Percentiles rank a stretch among this genome's conserved stretches.
These are phyloP conservation scores for Drosophila paracracens DNA, from an alignment of 2,888 invertebrate genomes.

Conservation along the genomic window DNA sequence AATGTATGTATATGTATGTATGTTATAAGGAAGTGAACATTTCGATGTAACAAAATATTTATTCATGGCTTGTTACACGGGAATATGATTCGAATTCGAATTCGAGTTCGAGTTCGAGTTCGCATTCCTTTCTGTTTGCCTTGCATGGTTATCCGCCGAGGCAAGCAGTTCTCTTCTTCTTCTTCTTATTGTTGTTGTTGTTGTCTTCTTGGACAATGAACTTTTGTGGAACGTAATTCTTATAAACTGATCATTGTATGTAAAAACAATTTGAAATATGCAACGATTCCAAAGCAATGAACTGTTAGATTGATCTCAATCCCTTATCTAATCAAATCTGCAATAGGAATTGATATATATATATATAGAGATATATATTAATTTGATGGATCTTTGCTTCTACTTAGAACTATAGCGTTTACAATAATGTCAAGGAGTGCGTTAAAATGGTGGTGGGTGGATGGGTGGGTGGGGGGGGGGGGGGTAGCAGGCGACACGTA, in stretches of 20 bases:
- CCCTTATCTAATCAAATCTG: not conserved
- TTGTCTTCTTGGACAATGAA: slow-evolving; percentile 2
- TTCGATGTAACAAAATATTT: slow-evolving; percentile 18
- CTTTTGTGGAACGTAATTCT: not conserved
- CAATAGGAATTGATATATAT: not conserved
- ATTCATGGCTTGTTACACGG: not conserved
- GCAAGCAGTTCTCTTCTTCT: not conserved
- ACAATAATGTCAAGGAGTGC: not conserved
- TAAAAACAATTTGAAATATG: not conserved
- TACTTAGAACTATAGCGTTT: not conserved
- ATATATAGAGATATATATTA: not conserved
- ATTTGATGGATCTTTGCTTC: not conserved
- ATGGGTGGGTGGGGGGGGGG: not conserved
- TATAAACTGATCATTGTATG: not conserved
- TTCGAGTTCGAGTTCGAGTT: not conserved
- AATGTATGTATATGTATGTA: not conserved
- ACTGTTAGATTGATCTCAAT: not conserved
- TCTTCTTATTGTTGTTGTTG: not conserved
- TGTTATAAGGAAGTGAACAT: slow-evolving; percentile 3
- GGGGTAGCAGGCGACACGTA: slow-evolving; percentile 7
- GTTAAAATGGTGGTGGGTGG: not conserved
- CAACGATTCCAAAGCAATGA: not conserved
- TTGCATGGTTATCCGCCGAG: slow-evolving; percentile 3
- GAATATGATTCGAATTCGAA: not conserved
- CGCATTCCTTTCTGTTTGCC: slow-evolving; percentile 9